Conservation (phyloP, 2,113 vertebrate genomes). For the Corythornis vintsioides region DNA sequence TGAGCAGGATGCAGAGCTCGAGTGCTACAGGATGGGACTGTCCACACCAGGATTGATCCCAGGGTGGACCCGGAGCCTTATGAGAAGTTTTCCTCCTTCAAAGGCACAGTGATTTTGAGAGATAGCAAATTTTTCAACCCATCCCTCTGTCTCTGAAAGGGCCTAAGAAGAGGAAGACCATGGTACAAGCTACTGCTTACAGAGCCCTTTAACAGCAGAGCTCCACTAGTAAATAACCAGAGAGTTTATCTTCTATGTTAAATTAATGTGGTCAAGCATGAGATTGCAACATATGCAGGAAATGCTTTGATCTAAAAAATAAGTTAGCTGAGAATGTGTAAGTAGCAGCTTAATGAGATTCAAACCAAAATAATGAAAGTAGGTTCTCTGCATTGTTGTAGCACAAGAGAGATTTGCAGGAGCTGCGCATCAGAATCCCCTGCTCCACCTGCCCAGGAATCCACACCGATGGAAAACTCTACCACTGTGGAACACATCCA, state of each 20-base stretch:
- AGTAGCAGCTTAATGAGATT: constrained; percentile 40
- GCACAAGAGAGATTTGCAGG: accelerated
- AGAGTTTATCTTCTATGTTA: background rate
- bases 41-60: background rate
- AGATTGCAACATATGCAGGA: background rate
- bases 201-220: accelerated
- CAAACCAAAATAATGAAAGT: constrained; percentile 30
- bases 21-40: accelerated
- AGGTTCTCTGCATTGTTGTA: background rate
- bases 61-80: background rate
- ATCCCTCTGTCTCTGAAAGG: background rate
- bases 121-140: accelerated
- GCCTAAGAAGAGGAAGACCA: background rate
- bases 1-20: background rate
- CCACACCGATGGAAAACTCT: accelerated
- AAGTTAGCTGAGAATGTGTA: background rate
- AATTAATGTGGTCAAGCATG: background rate
- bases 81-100: background rate
- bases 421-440: accelerated
- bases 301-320: constrained; percentile 8
- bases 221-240: background rate
- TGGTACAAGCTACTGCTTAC: accelerated
- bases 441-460: accelerated
- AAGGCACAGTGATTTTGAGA: background rate
- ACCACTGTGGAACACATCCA: background rate